Base-by-base conservation (phyloP, 1,140 invertebrate species). In the Zaprionus lachaisei region DNA sequence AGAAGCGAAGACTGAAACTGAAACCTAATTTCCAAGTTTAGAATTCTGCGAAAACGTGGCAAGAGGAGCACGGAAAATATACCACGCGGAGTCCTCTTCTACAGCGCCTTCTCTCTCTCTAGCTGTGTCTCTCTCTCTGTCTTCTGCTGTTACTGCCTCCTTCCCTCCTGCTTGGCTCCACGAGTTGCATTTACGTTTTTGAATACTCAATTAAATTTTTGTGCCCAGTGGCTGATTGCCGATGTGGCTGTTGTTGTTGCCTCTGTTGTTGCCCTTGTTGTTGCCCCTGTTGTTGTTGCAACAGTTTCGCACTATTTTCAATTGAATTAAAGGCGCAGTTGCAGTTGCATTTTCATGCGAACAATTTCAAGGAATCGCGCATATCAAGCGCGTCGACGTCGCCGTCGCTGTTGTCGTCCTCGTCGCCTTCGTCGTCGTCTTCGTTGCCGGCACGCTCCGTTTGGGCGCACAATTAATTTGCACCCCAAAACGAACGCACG, bases 301-400 rank as follows among this genome's bases (percentile, higher is more conserved):
- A 65, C 85, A 68, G 85, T 80, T 90, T 90, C 85, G 85, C 85
- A 90, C 85, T 90, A 90, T 90, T 90, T 90, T 90, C 85, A 90
- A 90, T 90, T 90, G 85, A 90, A 90, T 90, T 90, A 90, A 90
- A 90, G 80, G 81, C 79, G 31, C 28, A 20, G 37, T 22, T 44
- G 51, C 62, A 34, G 69, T 75, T 77, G 73, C 82, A 90, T 81
- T 85, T 92, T 92, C 90, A 87, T 83, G 90, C 84, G 91, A 92
- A 86, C 87, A 92, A 92, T 92, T 92, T 92, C 91, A 92, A 92
- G 91, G 91, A 92, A 92, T 92, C 83, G 91, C 89, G 91, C 91
- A 92, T 92, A 92, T 92, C 91, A 92, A 92, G 91, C 91, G 91
- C 91, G 87, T 91, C 91, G 84, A 79, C 84, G 84, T 92, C 91